These are phyloP conservation scores for Lacerta agilis DNA, from an alignment of 2,797 vertebrate genomes.

Conservation along the genomic window DNA sequence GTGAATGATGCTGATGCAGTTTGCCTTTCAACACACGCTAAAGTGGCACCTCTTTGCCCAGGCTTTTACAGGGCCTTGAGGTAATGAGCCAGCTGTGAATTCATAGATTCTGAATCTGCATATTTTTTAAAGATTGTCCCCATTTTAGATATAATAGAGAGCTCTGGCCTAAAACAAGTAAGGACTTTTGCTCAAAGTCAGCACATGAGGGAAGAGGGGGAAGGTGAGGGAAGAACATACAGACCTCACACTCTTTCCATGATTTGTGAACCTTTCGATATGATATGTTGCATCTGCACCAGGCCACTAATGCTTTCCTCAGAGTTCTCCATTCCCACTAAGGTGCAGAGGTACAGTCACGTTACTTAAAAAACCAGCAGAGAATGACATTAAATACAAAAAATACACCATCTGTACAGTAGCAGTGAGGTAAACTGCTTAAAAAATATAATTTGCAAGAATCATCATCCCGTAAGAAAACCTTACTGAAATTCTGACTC, in stretches of 20 bases:
- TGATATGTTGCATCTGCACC: neutral
- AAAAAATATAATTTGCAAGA: neutral
- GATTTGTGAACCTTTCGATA: neutral
- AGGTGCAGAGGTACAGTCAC: neutral
- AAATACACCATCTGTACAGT: neutral
- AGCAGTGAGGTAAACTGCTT: neutral
- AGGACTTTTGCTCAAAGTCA: too few relatives aligned
- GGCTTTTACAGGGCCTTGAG: too few relatives aligned
- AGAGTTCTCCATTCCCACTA: neutral
- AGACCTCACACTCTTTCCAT: neutral
- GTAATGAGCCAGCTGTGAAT: too few relatives aligned
- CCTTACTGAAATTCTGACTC: conserved; percentile 6
- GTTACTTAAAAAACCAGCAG: neutral
- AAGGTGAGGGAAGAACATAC: neutral
- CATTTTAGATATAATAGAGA: neutral
- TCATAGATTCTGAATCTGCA: too few relatives aligned
- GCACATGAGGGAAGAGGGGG: neutral
- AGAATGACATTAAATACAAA: neutral
- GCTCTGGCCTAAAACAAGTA: neutral
- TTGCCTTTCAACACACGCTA: too few relatives aligned
- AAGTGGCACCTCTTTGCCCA: too few relatives aligned
- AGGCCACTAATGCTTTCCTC: neutral
- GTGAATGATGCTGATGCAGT: too few relatives aligned
- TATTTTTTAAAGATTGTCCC: too few relatives aligned
- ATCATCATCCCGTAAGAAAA: neutral